Evolutionary conservation across 2,888 invertebrate species (phyloP), one percentile per base, ranked within the genome.

Genomic region (Sabatieria punctata): DNA sequence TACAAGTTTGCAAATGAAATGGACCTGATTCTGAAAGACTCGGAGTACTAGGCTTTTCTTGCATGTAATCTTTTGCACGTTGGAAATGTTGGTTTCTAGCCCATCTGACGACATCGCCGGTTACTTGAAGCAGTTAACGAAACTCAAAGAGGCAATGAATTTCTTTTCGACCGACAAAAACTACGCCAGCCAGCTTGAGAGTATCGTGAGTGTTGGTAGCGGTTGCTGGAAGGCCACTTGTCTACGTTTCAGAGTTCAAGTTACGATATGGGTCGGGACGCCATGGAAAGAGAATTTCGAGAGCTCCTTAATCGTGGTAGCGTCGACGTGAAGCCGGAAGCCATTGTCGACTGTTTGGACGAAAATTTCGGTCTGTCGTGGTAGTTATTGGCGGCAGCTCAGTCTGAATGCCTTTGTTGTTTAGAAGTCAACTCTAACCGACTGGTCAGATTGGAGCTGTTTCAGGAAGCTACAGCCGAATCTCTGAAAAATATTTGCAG

Each of bases 1-100:
- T 97, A 95, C 67, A 86, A 88, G 71, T 85, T 91, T 26, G 82
- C 86, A 1, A 79, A 85, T 64, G 86, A 89, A 63, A 80, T 89
- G 4, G 88, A 86, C 50, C 78, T 78, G 54, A 74, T 80, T 2
- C 81, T 91, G 13, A 39, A 33, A n/a, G 39, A 45, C n/a, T 22
- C 27, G 2, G 45, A 50, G 49, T 49, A n/a, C n/a, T n/a, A n/a
- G n/a, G n/a, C n/a, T n/a, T 33, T 33, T 33, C 11, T 33, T 18
- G 11, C n/a, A n/a, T n/a, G 26, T 41, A 25, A 33, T 33, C n/a
- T 33, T 33, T 33, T 33, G 33, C n/a, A 11, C 33, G 41, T 75
- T 39, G n/a, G 41, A 24, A 42, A 30, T 30, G 8, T 8, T 30
- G 30, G 23, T 36, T 49, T 55, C 23, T 53, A 68, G 68, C 2